Percentiles rank a stretch among this genome's conserved stretches.
Evolutionary conservation across 2,888 invertebrate genomes (phyloP).

Genomic region (Caenorhabditis afra): DNA sequence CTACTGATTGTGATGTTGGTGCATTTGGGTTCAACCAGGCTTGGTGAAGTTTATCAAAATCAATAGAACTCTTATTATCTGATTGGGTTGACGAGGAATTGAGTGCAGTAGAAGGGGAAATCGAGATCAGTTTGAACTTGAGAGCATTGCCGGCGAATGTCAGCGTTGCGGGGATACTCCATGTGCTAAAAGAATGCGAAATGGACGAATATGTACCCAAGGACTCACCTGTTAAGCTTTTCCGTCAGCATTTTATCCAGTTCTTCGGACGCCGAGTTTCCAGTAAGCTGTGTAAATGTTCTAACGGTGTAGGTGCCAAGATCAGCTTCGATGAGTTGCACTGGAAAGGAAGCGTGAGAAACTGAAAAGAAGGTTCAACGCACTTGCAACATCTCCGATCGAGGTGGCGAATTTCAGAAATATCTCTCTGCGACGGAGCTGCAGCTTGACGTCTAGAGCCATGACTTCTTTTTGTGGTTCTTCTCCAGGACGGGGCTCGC

Average conservation of each 20-base stretch:
- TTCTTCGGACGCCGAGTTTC: constrained; percentile 21
- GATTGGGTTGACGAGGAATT: constrained; percentile 21
- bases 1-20: not conserved
- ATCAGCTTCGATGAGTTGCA: constrained; percentile 28
- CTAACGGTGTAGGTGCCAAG: constrained; percentile 37
- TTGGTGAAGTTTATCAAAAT: constrained; percentile 62
- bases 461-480: constrained; percentile 9
- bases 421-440: constrained; percentile 26
- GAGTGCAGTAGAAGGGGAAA: constrained; percentile 10
- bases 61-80: constrained; percentile 22
- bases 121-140: constrained; percentile 16
- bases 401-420: constrained; percentile 47
- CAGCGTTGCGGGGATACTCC: constrained; percentile 50
- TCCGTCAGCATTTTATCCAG: constrained; percentile 49
- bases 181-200: constrained; percentile 34
- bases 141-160: constrained; percentile 16
- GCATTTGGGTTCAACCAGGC: constrained; percentile 50
- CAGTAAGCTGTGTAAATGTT: constrained; percentile 25
- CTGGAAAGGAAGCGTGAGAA: constrained; percentile 22
- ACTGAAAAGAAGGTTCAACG: constrained; percentile 8
- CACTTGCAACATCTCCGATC: constrained; percentile 26
- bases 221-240: constrained; percentile 56
- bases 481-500: constrained; percentile 6
- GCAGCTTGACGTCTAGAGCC: constrained; percentile 16
- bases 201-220: not conserved